Base-by-base conservation (phyloP, 2,888 invertebrate genomes). In the Ornithoptera priamus region DNA sequence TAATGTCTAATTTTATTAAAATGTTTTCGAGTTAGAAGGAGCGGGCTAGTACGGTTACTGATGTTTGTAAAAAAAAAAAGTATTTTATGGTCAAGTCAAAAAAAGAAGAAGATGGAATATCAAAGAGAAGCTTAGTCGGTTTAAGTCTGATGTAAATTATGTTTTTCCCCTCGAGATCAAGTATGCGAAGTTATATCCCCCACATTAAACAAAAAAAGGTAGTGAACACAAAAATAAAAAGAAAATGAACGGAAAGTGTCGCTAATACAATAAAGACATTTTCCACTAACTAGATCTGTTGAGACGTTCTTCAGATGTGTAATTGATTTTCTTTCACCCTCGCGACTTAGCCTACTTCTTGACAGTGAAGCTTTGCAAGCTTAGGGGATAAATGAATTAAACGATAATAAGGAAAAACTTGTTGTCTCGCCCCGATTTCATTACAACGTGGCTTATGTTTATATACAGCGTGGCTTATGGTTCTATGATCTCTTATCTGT, bases 321-420 rank as follows among this genome's bases (percentile, higher is more conserved):
- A 70, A 70, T 70, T 70, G 62, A 70, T 70, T 70, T 70, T 70
- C 65, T 50, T 70, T 62, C 62, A 42, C 66, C 70, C 66, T 63
- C 53, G 70, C 66, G 70, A 59, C 30, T 70, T 66, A 70, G 62
- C 66, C 66, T 57, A 66, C 65, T 70, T 70, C 70, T 69, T 66
- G 70, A 70, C 66, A 62, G 66, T 39, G 70, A 70, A 62, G 70
- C 66, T 65, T 62, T 62, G 61, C 69, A 66, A 57, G 70, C 62
- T 62, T 53, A 59, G 62, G 39, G 39, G 53, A 66, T 70, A 70
- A 70, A 63, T 59, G 58, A 63, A 70, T 70, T 70, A 70, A 59
- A 66, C 66, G 58, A 62, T 66, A 70, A 70, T 70, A 70, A 70
- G 70, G 62, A 59, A 70, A 68, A 66, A 63, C 50, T 66, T 70